Evolutionary conservation across 2,888 invertebrate genomes (phyloP).

Genomic region (Phragmatobia fuliginosa): DNA sequence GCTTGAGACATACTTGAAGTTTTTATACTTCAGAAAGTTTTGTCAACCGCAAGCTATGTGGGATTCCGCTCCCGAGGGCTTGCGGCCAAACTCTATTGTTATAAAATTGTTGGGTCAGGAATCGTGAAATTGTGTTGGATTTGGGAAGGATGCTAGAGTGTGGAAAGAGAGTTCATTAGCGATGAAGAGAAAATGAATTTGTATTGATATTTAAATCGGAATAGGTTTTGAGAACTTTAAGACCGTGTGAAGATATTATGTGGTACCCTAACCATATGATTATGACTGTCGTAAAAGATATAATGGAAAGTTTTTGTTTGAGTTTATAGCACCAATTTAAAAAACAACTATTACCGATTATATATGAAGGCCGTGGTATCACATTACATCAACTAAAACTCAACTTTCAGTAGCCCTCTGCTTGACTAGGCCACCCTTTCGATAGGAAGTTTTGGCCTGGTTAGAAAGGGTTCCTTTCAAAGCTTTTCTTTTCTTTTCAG

Average conservation of each 20-base stretch:
- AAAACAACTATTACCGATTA: too few species aligned
- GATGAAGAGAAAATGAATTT: neutral
- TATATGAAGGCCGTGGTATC: too few species aligned
- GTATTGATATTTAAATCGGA: neutral
- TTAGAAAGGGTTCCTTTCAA: too few species aligned
- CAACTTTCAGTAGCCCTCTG: too few species aligned
- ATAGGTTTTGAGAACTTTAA: neutral
- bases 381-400: too few species aligned
- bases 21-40: constrained; percentile 17
- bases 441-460: too few species aligned
- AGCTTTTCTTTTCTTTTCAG: too few species aligned
- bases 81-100: constrained; percentile 7
- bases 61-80: constrained; percentile 8
- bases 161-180: constrained; percentile 8
- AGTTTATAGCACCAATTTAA: neutral
- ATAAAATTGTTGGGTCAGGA: constrained; percentile 14
- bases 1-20: constrained; percentile 25
- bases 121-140: neutral
- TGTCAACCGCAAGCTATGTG: constrained; percentile 5
- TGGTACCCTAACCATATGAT: neutral
- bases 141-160: neutral
- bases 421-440: too few species aligned
- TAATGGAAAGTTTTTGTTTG: neutral
- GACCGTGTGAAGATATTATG: neutral
- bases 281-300: neutral